Evolutionary conservation across 2,888 invertebrate genomes (phyloP).

Genomic region (Ennomos erosarius): DNA sequence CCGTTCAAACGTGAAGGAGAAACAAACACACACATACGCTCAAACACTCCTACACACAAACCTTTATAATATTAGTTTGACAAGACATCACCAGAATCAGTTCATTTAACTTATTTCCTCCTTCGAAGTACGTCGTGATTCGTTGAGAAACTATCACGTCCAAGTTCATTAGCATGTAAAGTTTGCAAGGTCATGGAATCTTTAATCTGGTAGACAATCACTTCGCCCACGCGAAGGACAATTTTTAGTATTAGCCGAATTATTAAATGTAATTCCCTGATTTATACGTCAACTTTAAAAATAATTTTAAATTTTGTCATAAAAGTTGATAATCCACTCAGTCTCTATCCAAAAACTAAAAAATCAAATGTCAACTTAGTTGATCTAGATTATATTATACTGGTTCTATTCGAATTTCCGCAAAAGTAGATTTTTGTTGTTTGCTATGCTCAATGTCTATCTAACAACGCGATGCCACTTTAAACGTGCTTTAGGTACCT

Average conservation of each 20-base stretch:
- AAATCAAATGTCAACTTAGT: conserved; percentile 14
- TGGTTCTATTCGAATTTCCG: not conserved
- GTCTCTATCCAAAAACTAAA: not conserved
- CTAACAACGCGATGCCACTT: too few species aligned
- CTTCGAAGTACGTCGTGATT: too few species aligned
- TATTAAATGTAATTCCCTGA: conserved; percentile 19
- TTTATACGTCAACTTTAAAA: conserved; percentile 6
- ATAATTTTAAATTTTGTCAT: not conserved
- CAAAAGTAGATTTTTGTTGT: conserved; percentile 1
- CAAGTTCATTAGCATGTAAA: conserved; percentile 11
- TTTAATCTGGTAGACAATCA: conserved; percentile 16
- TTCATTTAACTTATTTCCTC: too few species aligned
- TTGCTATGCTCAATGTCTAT: not conserved
- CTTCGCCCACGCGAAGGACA: conserved; percentile 12
- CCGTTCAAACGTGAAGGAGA: too few species aligned
- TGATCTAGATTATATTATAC: conserved; percentile 11
- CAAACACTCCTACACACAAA: too few species aligned
- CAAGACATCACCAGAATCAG: too few species aligned
- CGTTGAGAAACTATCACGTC: too few species aligned
- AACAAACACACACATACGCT: too few species aligned
- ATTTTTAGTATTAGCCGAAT: not conserved
- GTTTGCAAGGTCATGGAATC: conserved; percentile 15
- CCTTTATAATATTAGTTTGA: too few species aligned
- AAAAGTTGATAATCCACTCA: conserved; percentile 6
- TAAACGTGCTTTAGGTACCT: too few species aligned